phyloP scores from a whole-genome alignment of 2,888 invertebrate species.

The Bombylius discolor region DNA sequence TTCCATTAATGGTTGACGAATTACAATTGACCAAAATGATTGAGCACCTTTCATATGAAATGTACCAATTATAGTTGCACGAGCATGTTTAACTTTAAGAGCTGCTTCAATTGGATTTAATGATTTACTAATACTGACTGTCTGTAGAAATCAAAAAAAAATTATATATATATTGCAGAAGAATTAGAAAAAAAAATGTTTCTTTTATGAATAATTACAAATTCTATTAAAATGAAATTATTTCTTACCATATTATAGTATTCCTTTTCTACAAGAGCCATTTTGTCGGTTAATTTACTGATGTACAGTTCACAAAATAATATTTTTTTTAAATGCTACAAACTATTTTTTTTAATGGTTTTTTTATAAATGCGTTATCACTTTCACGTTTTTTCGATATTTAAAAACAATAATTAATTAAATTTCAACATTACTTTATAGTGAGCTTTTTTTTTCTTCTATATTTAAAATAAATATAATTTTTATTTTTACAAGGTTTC shows the following conservation, averaged over 20 bases:
- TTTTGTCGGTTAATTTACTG: background rate
- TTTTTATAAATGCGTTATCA: too few species aligned
- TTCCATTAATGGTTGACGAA: constrained; percentile 44
- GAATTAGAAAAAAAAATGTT: background rate
- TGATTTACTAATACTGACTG: constrained; percentile 82
- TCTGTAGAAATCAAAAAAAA: constrained; percentile 39
- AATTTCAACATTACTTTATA: too few species aligned
- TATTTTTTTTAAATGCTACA: too few species aligned
- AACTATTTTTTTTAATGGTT: too few species aligned
- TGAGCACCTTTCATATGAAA: constrained; percentile 84
- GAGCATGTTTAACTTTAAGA: constrained; percentile 96
- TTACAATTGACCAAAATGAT: constrained; percentile 70
- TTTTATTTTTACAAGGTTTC: too few species aligned
- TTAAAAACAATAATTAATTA: too few species aligned
- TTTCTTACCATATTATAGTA: background rate
- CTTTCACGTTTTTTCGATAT: too few species aligned
- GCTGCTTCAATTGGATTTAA: constrained; percentile 85
- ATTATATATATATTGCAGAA: background rate
- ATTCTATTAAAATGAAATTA: background rate
- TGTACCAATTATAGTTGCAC: constrained; percentile 88
- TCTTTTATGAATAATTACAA: background rate
- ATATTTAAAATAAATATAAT: too few species aligned
- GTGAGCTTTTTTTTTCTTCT: too few species aligned
- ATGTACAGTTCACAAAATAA: too few species aligned
- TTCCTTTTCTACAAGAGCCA: background rate